Evolutionary conservation across 2,797 vertebrate genomes (phyloP).

Genomic region (Morelia viridis): DNA sequence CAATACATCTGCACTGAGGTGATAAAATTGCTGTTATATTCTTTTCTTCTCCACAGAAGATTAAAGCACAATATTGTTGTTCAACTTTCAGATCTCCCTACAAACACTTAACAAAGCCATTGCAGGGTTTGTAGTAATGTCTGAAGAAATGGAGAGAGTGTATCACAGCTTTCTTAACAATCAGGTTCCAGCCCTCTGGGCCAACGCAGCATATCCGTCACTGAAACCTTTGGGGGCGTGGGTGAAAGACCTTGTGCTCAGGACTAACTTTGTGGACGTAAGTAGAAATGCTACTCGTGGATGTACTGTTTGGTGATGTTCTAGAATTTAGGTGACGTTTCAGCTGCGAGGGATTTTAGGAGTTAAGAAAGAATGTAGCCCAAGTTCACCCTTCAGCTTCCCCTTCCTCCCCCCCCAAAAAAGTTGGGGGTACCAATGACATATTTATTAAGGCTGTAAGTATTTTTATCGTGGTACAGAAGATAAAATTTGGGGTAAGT

Average conservation of each 20-base stretch:
- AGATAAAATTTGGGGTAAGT: not conserved
- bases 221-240: slow-evolving; percentile 79
- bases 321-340: not conserved
- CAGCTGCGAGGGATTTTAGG: not conserved
- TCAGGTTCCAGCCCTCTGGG: slow-evolving; percentile 76
- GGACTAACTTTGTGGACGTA: slow-evolving; percentile 81
- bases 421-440: too few relatives aligned
- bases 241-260: slow-evolving; percentile 79
- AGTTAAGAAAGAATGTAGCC: not conserved
- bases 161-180: slow-evolving; percentile 83
- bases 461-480: not conserved
- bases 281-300: slow-evolving; percentile 22
- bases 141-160: slow-evolving; percentile 82
- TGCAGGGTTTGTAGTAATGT: slow-evolving; percentile 81
- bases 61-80: slow-evolving; percentile 1
- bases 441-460: not conserved
- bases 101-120: slow-evolving; percentile 79
- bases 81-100: slow-evolving; percentile 71
- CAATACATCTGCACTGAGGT: not conserved
- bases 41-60: not conserved
- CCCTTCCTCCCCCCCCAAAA: not conserved
- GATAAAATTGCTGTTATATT: not conserved
- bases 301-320: not conserved
- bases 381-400: not conserved
- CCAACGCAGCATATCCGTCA: slow-evolving; percentile 77